Conservation (phyloP, 1,140 invertebrate genomes). For the Alviniconcha marisindica region DNA sequence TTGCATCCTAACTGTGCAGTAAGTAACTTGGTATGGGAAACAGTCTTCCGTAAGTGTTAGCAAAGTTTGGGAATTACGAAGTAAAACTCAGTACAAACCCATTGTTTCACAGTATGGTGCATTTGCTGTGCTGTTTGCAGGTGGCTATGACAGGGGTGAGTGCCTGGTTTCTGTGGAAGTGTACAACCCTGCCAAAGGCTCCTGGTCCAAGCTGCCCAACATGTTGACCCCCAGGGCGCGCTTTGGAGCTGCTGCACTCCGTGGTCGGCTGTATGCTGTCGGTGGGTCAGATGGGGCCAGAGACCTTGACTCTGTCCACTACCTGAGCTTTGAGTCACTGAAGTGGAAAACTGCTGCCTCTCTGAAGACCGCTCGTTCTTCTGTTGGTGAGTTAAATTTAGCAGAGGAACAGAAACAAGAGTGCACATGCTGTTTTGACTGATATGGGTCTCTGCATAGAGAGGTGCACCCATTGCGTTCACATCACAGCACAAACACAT, state of each 20-base stretch:
- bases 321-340: constrained; percentile 78
- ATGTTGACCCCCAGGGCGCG: constrained; percentile 86
- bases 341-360: constrained; percentile 83
- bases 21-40: not conserved
- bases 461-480: no score
- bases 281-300: constrained; percentile 87
- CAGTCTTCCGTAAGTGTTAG: not conserved
- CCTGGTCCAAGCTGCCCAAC: constrained; percentile 82
- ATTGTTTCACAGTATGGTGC: no score
- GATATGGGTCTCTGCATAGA: no score
- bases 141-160: constrained; percentile 91
- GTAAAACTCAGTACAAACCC: no score
- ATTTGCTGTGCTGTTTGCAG: constrained; percentile 71
- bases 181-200: constrained; percentile 84
- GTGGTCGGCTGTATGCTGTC: constrained; percentile 85
- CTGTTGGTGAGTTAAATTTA: constrained; percentile 66
- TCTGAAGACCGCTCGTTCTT: constrained; percentile 77
- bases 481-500: no score
- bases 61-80: no score
- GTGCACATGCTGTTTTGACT: no score
- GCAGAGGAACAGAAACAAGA: no score
- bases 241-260: constrained; percentile 82
- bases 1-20: no score
- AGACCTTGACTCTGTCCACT: constrained; percentile 84
- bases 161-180: constrained; percentile 86